phyloP scores from a whole-genome alignment of 2,797 vertebrate species.

The Sebastes miniatus region DNA sequence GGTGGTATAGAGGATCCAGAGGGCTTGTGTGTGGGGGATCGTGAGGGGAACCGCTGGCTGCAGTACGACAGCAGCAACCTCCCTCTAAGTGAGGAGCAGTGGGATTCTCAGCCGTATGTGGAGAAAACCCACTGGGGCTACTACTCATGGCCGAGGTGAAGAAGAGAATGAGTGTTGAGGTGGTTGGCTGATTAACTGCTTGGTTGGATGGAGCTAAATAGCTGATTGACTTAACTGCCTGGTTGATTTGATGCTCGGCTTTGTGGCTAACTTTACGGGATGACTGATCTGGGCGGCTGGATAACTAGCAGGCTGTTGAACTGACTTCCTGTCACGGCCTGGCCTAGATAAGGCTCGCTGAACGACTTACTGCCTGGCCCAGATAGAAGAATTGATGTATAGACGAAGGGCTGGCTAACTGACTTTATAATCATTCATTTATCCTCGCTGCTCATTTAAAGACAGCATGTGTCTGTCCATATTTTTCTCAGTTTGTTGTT shows the following conservation, averaged over 20 bases:
- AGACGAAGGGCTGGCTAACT: conserved; percentile 57
- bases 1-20: conserved; percentile 83
- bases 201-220: conserved; percentile 38
- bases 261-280: conserved; percentile 43
- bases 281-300: conserved; percentile 51
- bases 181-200: conserved; percentile 50
- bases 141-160: conserved; percentile 92
- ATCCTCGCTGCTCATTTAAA: conserved; percentile 68
- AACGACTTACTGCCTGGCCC: conserved; percentile 70
- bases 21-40: conserved; percentile 86
- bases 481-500: conserved; percentile 56
- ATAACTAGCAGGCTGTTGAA: conserved; percentile 51
- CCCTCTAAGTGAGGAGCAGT: conserved; percentile 87
- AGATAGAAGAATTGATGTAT: conserved; percentile 74
- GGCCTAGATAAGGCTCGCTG: conserved; percentile 70
- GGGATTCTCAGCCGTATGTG: conserved; percentile 89
- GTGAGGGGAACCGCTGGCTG: conserved; percentile 90
- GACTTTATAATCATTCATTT: conserved; percentile 77
- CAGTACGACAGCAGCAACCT: conserved; percentile 89
- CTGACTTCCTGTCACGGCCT: conserved; percentile 64
- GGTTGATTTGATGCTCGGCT: conserved; percentile 45
- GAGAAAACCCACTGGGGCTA: conserved; percentile 98
- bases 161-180: conserved; percentile 16
- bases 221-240: conserved; percentile 54
- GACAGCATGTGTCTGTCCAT: conserved; percentile 58